phyloP scores from a whole-genome alignment of 1,140 invertebrate species.

The Gonioctena quinquepunctata region DNA sequence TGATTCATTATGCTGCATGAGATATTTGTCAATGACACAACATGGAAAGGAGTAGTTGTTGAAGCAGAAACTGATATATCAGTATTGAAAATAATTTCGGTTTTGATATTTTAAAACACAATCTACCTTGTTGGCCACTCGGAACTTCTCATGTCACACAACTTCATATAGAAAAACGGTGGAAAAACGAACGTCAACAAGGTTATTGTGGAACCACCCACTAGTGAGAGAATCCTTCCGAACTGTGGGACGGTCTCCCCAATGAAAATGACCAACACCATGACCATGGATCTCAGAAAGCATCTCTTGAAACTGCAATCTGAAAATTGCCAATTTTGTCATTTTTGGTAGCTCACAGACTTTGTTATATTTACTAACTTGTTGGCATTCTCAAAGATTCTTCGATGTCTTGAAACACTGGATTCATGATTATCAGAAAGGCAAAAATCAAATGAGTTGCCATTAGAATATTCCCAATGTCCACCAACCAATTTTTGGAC shows the following conservation, averaged over 20 bases:
- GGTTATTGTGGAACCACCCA: constrained; percentile 73
- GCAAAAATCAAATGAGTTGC: constrained; percentile 65
- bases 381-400: constrained; percentile 66
- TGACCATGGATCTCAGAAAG: constrained; percentile 61
- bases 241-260: constrained; percentile 72
- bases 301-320: constrained; percentile 69
- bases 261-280: constrained; percentile 65
- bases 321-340: too few species aligned
- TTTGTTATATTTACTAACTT: constrained; percentile 62
- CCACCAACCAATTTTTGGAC: constrained; percentile 56
- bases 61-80: too few species aligned
- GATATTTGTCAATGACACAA: too few species aligned
- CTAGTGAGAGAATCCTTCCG: constrained; percentile 69
- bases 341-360: too few species aligned
- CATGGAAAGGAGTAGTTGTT: too few species aligned
- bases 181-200: constrained; percentile 71
- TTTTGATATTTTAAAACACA: too few species aligned
- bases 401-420: constrained; percentile 72
- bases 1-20: too few species aligned
- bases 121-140: constrained; percentile 54
- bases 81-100: too few species aligned
- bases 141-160: constrained; percentile 54
- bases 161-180: constrained; percentile 68
- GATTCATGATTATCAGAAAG: constrained; percentile 70
- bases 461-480: constrained; percentile 64